Conservation (phyloP, 1,140 invertebrate species). For the Bombus pyrosoma region DNA sequence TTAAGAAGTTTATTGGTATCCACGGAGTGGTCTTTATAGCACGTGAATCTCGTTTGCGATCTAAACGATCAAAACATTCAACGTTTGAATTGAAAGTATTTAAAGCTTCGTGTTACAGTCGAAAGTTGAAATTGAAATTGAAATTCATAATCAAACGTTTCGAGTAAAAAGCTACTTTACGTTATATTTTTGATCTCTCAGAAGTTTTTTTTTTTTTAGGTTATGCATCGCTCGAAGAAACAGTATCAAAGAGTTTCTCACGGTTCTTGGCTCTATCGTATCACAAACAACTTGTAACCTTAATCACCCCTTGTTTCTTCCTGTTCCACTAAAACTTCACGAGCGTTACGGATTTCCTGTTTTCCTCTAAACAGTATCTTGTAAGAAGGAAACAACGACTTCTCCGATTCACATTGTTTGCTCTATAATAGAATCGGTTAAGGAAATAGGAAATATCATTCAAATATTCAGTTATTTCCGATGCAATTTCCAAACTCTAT, state of each 20-base stretch:
- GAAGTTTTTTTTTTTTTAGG: background rate
- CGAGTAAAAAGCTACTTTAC: background rate
- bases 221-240: background rate
- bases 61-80: background rate
- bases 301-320: conserved; percentile 31
- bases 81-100: background rate
- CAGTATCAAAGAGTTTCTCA: background rate
- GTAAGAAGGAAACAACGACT: conserved; percentile 9
- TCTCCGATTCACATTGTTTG: background rate
- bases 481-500: conserved; percentile 12
- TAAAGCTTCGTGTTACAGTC: background rate
- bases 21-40: background rate
- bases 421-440: conserved; percentile 6
- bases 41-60: background rate
- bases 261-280: conserved; percentile 2
- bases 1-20: conserved; percentile 18
- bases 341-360: conserved; percentile 32
- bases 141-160: background rate
- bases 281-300: conserved; percentile 31
- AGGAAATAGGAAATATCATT: conserved; percentile 8
- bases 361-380: conserved; percentile 5
- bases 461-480: conserved; percentile 23
- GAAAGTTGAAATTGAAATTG: background rate
- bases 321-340: conserved; percentile 34
- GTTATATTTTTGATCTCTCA: background rate